These are phyloP conservation scores for Leuciscus idus DNA, from an alignment of 2,113 vertebrate species.

Conservation along the genomic window DNA sequence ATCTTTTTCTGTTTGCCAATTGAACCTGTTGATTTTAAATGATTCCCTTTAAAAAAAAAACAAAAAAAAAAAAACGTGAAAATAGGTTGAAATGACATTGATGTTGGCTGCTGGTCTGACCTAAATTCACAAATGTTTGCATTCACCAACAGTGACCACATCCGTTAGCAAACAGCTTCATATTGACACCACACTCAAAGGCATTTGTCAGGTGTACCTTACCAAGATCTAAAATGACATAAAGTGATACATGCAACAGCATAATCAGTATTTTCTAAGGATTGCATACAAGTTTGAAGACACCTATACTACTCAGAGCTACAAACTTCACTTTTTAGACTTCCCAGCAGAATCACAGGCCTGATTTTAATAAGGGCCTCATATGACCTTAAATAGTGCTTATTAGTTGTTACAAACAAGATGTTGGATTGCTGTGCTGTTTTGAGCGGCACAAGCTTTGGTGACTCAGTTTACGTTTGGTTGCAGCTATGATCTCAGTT, in stretches of 20 bases:
- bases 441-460: constrained; percentile 10
- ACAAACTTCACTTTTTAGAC: background rate
- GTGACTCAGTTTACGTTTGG: constrained; percentile 38
- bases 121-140: constrained; percentile 38
- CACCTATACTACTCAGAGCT: background rate
- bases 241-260: background rate
- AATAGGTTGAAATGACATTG: background rate
- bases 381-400: background rate
- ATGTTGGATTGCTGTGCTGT: background rate
- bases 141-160: constrained; percentile 11
- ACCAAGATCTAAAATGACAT: too few relatives aligned
- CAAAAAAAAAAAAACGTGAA: too few relatives aligned
- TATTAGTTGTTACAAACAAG: background rate
- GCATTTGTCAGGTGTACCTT: background rate
- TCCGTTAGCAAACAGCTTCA: background rate
- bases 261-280: background rate
- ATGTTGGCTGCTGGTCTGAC: constrained; percentile 19
- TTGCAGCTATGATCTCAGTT: constrained; percentile 53
- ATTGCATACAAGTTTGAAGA: background rate
- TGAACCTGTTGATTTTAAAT: constrained; percentile 11
- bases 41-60: too few relatives aligned
- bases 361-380: background rate
- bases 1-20: background rate
- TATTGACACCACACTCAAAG: background rate
- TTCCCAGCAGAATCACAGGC: too few relatives aligned